A percentile compares a stretch with the other conserved stretches of the same genome.
Evolutionary conservation across 2,797 vertebrate genomes (phyloP).

Genomic region (Xenentodon cancila): DNA sequence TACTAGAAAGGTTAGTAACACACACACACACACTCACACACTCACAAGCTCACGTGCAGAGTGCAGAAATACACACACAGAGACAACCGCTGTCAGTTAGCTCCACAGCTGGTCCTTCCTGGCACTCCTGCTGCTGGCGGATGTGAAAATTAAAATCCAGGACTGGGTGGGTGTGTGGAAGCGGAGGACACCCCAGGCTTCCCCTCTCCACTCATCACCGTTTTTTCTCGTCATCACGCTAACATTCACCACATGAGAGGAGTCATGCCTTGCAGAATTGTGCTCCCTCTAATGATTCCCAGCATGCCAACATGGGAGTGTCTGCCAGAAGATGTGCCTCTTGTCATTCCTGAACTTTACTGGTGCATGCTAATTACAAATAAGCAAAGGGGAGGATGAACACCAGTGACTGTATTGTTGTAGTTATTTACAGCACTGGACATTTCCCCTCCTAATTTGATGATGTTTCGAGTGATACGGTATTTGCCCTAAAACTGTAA

Average conservation of each 20-base stretch:
- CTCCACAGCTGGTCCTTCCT: conserved; percentile 37
- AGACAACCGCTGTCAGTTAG: conserved; percentile 6
- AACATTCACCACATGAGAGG: conserved; percentile 48
- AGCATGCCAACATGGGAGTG: conserved; percentile 26
- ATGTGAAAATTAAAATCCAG: conserved; percentile 13
- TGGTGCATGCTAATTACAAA: conserved; percentile 12
- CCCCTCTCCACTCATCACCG: conserved; percentile 25
- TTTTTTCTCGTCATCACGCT: conserved; percentile 31
- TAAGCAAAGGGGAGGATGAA: conserved; percentile 6
- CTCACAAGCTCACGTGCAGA: conserved; percentile 2
- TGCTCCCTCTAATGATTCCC: conserved; percentile 39
- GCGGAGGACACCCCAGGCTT: conserved; percentile 40
- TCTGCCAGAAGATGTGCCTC: conserved; percentile 43
- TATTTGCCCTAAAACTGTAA: conserved; percentile 68
- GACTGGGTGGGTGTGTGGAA: background rate
- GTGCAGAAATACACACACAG: conserved; percentile 5
- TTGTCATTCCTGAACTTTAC: conserved; percentile 54
- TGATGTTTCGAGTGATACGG: conserved; percentile 56
- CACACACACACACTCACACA: background rate
- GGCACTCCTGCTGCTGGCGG: conserved; percentile 25
- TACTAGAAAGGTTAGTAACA: background rate
- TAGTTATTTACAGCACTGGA: conserved; percentile 36
- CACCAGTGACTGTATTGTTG: background rate
- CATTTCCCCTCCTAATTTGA: conserved; percentile 25
- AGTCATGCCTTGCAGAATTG: conserved; percentile 39